Conservation (phyloP, 2,113 vertebrate species). For the Chaetura pelagica region DNA sequence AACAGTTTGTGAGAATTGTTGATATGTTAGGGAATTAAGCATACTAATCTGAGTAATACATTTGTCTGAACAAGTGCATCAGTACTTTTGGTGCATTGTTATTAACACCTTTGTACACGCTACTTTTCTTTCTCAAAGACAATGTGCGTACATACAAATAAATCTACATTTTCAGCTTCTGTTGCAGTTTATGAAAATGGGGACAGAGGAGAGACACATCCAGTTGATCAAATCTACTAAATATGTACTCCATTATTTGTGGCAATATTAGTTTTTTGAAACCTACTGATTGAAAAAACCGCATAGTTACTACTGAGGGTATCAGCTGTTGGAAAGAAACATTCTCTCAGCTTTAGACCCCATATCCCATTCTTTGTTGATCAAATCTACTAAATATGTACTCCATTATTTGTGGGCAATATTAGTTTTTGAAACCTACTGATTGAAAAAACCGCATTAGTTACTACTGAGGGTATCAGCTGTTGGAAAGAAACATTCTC, state of each 20-base stretch:
- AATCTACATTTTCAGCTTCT: not conserved
- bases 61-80: not conserved
- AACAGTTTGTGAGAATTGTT: not conserved
- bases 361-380: constrained; percentile 74
- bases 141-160: not conserved
- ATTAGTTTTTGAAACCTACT: constrained; percentile 18
- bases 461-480: constrained; percentile 57
- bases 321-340: constrained; percentile 62
- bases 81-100: not conserved
- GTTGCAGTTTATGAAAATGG: not conserved
- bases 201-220: not conserved
- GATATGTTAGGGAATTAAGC: not conserved
- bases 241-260: constrained; percentile 24
- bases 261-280: constrained; percentile 27
- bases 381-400: constrained; percentile 23
- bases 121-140: not conserved
- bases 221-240: not conserved
- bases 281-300: constrained; percentile 27
- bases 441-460: constrained; percentile 24
- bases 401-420: constrained; percentile 34
- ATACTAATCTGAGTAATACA: not conserved
- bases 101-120: not conserved
- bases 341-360: constrained; percentile 64
- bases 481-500: constrained; percentile 58
- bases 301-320: constrained; percentile 42